Base-by-base conservation (phyloP, 2,113 vertebrate genomes). In the Salminus brasiliensis region DNA sequence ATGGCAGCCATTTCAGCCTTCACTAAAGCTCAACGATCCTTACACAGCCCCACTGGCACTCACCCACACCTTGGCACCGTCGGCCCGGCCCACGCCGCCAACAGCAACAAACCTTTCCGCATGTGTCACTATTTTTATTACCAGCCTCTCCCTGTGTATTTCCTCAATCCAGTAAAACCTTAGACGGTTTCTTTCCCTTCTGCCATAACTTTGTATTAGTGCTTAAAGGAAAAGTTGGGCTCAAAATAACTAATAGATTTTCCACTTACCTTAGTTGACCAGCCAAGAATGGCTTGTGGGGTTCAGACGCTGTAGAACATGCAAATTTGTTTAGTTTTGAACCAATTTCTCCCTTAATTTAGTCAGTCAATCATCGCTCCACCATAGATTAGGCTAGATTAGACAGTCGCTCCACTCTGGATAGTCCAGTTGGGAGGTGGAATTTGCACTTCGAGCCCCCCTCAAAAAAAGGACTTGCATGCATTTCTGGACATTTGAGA, bases 1-100 rank as follows among this genome's bases (percentile, higher is more conserved):
- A 78, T 34, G 76, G 76, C 55, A 62, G 41, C 30, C 67, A 71
- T 78, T 78, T 71, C 29, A 78, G 43, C 70, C 76, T 47, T 78
- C 29, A 43, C 67, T 63, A 52, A 63, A 72, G n/a, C 43, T 72
- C 53, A 62, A 63, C 4, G 43, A 71, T 49, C 13, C 68, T 29
- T 71, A 68, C 43, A 34, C 67, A 27, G 39, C 49, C 36, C 45
- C 23, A n/a, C 43, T 25, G 30, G n/a, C n/a, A 11, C 21, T 39
- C 62, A 66, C 62, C 32, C 32, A 66, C 8, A 21, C 34, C 62
- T 49, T 36, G 23, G 15, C 67, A 25, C 55, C 36, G 29, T 30
- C 13, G 4, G 21, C n/a, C 23, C 10, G 13, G 27, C 34, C 18
- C 34, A 78, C 12, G 41, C 41, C 15, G 25, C 21, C 27, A 59